Conservation (phyloP, 2,113 vertebrate genomes). For the Haliaeetus leucogaster region DNA sequence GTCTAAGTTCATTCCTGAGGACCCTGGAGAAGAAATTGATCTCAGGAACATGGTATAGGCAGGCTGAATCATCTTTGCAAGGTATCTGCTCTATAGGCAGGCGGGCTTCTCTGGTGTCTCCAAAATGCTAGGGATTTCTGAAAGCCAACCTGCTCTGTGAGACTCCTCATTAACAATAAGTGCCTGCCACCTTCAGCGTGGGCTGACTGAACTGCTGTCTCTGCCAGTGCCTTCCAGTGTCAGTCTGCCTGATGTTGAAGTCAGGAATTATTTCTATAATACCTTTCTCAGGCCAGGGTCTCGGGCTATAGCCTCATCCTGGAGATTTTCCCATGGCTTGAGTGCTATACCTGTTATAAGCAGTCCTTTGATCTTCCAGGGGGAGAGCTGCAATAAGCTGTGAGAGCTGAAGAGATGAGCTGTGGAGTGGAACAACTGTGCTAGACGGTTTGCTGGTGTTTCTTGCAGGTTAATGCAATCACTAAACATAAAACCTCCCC, state of each 20-base stretch:
- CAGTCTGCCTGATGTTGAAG: background rate
- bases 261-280: background rate
- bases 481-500: background rate
- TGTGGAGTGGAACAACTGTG: background rate
- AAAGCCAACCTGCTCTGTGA: background rate
- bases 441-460: background rate
- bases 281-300: background rate
- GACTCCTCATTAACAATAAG: background rate
- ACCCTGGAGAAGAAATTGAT: background rate
- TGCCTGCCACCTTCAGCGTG: background rate
- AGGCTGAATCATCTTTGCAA: background rate
- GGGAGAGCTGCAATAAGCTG: background rate
- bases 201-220: background rate
- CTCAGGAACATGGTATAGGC: background rate
- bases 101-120: background rate
- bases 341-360: background rate
- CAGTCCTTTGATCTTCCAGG: background rate
- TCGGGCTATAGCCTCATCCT: background rate
- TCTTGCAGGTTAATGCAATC: constrained; percentile 1
- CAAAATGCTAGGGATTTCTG: background rate
- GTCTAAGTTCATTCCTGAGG: background rate
- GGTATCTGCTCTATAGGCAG: background rate
- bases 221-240: background rate
- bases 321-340: background rate
- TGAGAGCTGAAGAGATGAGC: background rate